Evolutionary conservation across 2,888 invertebrate genomes (phyloP), one percentile per base, ranked within the genome.

Genomic region (Meganola albula): DNA sequence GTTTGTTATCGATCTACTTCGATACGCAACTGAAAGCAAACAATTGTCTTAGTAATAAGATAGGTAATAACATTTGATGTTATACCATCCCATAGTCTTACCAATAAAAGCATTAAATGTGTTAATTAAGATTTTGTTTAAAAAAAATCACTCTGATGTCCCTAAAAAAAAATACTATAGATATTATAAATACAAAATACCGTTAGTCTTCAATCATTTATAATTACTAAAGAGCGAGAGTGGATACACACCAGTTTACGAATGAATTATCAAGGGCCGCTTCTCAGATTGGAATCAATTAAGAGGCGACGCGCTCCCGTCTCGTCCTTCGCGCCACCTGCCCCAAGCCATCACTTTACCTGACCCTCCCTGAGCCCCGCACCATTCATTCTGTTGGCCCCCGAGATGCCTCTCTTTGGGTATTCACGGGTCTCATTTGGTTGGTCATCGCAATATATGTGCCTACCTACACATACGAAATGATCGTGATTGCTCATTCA

Each of bases 221-320:
- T 69, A 66, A 63, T 63, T 62, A 58, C 52, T 39, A 41, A 49
- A 58, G 58, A 63, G 55, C 63, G 66, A 71, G 67, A 71, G 66
- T 66, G 65, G 68, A 42, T 66, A 31, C 40, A 48, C 41, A 39
- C 60, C 60, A 63, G 63, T 60, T 64, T 63, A 58, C 55, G 60
- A 63, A 64, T 70, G 65, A 72, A 74, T 75, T 76, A 77, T 73
- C 67, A 66, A 53, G 63, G 52, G 62, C 61, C 67, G 60, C 60
- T 69, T 61, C 64, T 68, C 72, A 73, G 82, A 82, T 82, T 79
- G 79, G 74, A 79, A 83, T 82, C 79, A 82, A 82, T 80, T 82
- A 80, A 74, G 62, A 69, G 69, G 69, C 73, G 70, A 68, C 62
- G 70, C 69, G 69, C 71, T 75, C 72, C 73, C 67, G 62, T 69